Conservation (phyloP, 2,888 invertebrate species). For the Drosophila subsilvestris region DNA sequence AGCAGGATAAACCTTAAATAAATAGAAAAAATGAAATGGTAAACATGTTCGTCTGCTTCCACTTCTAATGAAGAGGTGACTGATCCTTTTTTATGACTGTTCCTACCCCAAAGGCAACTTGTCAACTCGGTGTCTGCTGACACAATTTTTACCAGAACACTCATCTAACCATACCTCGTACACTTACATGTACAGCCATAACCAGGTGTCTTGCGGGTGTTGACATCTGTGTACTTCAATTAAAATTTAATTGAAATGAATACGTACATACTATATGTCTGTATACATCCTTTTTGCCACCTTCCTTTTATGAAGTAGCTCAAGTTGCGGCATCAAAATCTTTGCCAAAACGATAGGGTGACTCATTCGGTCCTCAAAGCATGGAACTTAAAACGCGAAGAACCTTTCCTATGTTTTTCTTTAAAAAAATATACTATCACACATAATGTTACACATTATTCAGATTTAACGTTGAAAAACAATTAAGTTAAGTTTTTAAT, state of each 20-base stretch:
- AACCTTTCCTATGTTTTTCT: not conserved
- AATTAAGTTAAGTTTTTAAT: too few species aligned
- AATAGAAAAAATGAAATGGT: conserved; percentile 47
- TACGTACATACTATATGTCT: conserved; percentile 40
- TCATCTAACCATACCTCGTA: conserved; percentile 6
- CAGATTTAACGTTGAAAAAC: too few species aligned
- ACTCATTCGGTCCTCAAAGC: not conserved
- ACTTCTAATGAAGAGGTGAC: conserved; percentile 62
- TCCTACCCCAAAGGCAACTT: conserved; percentile 37
- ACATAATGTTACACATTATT: too few species aligned
- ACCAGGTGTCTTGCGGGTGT: conserved; percentile 47
- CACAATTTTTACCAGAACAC: conserved; percentile 56
- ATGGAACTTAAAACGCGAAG: conserved; percentile 3
- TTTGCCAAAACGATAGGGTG: conserved; percentile 33
- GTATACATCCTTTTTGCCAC: conserved; percentile 28
- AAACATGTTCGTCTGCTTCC: conserved; percentile 42
- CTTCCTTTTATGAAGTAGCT: conserved; percentile 52
- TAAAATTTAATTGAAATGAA: conserved; percentile 79
- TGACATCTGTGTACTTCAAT: conserved; percentile 67
- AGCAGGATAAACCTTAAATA: conserved; percentile 22
- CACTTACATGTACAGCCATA: not conserved
- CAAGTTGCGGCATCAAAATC: conserved; percentile 48
- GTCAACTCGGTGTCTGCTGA: conserved; percentile 73
- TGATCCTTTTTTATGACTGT: conserved; percentile 8
- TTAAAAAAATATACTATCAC: conserved; percentile 4